phyloP scores from a whole-genome alignment of 2,888 invertebrate species.

The Leptopilina syphax region DNA sequence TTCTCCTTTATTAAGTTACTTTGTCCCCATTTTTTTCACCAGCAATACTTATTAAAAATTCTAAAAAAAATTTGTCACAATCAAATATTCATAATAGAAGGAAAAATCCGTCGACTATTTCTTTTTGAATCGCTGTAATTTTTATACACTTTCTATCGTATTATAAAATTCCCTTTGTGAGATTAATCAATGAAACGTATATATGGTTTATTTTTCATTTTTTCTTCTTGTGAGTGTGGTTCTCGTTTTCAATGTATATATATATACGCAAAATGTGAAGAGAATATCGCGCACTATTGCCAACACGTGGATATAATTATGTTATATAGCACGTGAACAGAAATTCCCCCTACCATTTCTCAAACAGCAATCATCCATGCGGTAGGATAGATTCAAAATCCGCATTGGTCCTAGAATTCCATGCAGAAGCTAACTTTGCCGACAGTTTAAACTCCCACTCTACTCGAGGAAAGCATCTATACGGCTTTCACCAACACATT shows the following conservation, averaged over 20 bases:
- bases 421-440: slow-evolving; percentile 57
- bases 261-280: background rate
- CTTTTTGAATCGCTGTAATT: background rate
- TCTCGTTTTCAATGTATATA: background rate
- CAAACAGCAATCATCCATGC: slow-evolving; percentile 10
- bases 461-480: slow-evolving; percentile 34
- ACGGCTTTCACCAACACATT: slow-evolving; percentile 34
- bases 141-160: background rate
- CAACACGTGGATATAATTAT: slow-evolving; percentile 7
- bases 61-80: too few relatives aligned
- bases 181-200: too few relatives aligned
- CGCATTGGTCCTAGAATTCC: slow-evolving; percentile 23
- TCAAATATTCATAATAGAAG: too few relatives aligned
- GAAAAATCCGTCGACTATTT: background rate
- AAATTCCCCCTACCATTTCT: background rate
- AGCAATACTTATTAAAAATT: too few relatives aligned
- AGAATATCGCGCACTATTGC: slow-evolving; percentile 5
- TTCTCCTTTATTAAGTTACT: too few relatives aligned
- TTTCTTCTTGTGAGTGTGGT: background rate
- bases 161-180: slow-evolving; percentile 12
- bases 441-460: slow-evolving; percentile 56
- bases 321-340: slow-evolving; percentile 7
- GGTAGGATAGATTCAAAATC: slow-evolving; percentile 30
- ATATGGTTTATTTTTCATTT: too few relatives aligned
- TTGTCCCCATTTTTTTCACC: too few relatives aligned